These are phyloP conservation scores for Hypomecis atomaria DNA, from an alignment of 2,888 invertebrate genomes.

Conservation along the genomic window DNA sequence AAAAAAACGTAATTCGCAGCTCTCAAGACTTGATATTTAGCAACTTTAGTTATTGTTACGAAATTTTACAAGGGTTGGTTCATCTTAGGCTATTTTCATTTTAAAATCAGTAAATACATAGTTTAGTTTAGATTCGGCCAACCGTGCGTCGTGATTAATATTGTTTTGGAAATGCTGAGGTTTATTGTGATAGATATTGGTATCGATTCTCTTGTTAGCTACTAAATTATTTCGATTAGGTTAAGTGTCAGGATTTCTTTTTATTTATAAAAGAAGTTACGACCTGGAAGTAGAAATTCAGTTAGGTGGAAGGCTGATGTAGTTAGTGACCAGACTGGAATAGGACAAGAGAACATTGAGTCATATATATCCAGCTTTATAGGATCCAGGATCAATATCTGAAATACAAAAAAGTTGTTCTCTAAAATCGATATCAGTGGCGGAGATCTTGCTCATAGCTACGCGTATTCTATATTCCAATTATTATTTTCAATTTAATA, in stretches of 20 bases:
- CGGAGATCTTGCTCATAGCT: slow-evolving; percentile 7
- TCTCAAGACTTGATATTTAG: not conserved
- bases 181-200: slow-evolving; percentile 11
- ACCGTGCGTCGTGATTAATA: slow-evolving; percentile 15
- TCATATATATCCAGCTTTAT: too few relatives aligned
- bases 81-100: not conserved
- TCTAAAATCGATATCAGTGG: not conserved
- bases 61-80: not conserved
- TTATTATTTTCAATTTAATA: slow-evolving; percentile 9
- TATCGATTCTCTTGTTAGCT: too few relatives aligned
- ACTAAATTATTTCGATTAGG: too few relatives aligned
- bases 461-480: slow-evolving; percentile 13
- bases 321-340: too few relatives aligned
- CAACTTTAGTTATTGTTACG: not conserved
- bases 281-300: too few relatives aligned
- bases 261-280: too few relatives aligned
- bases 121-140: slow-evolving; percentile 1
- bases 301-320: too few relatives aligned
- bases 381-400: too few relatives aligned
- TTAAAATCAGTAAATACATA: not conserved
- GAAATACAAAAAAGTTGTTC: too few relatives aligned
- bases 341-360: too few relatives aligned
- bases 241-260: too few relatives aligned
- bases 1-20: slow-evolving; percentile 1
- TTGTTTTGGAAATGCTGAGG: slow-evolving; percentile 13